phyloP scores from a whole-genome alignment of 2,797 vertebrate species.

The Setipinna tenuifilis region DNA sequence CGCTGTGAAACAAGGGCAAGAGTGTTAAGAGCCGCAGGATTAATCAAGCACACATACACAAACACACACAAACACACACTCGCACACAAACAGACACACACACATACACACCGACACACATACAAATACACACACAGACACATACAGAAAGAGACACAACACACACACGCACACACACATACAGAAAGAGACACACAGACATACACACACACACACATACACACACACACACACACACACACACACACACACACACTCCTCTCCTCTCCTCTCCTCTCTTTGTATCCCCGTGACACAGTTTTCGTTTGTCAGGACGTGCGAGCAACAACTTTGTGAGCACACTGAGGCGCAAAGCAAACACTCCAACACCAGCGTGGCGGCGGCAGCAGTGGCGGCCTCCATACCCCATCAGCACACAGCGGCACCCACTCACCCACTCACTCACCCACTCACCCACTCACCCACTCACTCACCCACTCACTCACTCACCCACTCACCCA shows the following conservation, averaged over 20 bases:
- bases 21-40: neutral
- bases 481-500: neutral
- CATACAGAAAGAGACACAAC: neutral
- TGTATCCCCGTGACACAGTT: neutral
- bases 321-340: neutral
- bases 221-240: too few species aligned
- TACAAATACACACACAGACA: too few species aligned
- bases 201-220: too few species aligned
- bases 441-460: neutral
- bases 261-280: neutral
- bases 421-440: neutral
- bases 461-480: too few species aligned
- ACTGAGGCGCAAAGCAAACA: neutral
- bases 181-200: too few species aligned
- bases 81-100: neutral
- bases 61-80: too few species aligned
- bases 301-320: neutral
- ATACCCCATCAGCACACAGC: neutral
- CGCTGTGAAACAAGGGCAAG: neutral
- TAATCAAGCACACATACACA: neutral
- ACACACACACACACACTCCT: slow-evolving; percentile 33
- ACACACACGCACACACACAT: too few species aligned
- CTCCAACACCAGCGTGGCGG: neutral
- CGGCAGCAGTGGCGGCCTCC: neutral
- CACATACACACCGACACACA: neutral